phyloP scores from a whole-genome alignment of 35 echinoderm and acorn worm genomes.

The Ptychodera flava region DNA sequence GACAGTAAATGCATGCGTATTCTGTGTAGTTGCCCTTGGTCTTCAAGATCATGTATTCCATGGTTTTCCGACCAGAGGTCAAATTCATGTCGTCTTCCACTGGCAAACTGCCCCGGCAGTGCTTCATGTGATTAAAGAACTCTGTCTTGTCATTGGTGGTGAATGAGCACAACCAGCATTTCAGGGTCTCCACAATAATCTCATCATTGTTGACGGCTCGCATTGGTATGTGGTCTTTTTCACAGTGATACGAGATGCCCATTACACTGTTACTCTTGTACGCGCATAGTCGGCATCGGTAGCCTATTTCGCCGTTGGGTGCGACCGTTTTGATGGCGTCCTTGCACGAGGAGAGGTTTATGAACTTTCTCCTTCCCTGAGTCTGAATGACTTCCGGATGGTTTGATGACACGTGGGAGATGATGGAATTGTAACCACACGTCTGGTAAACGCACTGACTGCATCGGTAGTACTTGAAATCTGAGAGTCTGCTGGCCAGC shows the following conservation, averaged over 20 bases:
- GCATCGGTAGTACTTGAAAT: background rate
- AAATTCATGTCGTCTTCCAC: background rate
- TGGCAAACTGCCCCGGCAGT: background rate
- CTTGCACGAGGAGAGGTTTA: background rate
- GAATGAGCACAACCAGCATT: background rate
- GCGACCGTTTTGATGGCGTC: background rate
- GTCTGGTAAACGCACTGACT: background rate
- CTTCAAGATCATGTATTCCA: background rate
- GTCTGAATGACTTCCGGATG: background rate
- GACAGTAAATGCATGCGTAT: background rate
- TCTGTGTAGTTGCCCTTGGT: background rate
- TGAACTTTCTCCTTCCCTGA: background rate
- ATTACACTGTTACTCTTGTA: background rate
- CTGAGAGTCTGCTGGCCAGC: background rate
- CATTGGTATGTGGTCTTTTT: background rate
- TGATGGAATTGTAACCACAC: background rate
- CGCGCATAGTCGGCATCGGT: background rate
- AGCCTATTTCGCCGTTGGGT: background rate
- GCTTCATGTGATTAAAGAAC: background rate
- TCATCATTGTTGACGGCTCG: background rate
- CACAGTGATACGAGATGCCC: background rate
- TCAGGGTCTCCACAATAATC: background rate
- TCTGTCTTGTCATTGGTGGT: background rate
- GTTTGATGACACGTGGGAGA: background rate
- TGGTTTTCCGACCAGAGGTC: background rate